Evolutionary conservation across 2,888 invertebrate genomes (phyloP).

Genomic region (Cephonodes hylas): DNA sequence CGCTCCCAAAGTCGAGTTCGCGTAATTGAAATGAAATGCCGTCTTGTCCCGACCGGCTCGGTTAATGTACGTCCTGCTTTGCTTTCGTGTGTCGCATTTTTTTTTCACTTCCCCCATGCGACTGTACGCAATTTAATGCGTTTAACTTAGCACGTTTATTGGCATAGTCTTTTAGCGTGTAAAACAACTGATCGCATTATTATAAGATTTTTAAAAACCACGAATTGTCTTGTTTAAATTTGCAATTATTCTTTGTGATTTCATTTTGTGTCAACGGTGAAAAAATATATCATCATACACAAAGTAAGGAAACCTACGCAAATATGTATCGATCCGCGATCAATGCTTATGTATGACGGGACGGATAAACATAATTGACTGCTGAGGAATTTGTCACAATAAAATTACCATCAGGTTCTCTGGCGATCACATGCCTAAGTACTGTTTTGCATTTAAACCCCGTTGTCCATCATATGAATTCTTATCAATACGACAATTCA

Average conservation of each 20-base stretch:
- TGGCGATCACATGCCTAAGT: not conserved
- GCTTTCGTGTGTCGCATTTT: constrained; percentile 9
- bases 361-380: too few relatives aligned
- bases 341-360: too few relatives aligned
- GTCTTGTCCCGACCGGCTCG: constrained; percentile 36
- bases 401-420: too few relatives aligned
- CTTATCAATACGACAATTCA: not conserved
- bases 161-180: not conserved
- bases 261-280: too few relatives aligned
- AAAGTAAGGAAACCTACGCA: too few relatives aligned
- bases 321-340: too few relatives aligned
- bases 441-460: not conserved
- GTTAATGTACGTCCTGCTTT: constrained; percentile 36
- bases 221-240: too few relatives aligned
- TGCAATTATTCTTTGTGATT: too few relatives aligned
- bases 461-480: not conserved
- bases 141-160: not conserved
- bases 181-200: too few relatives aligned
- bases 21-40: constrained; percentile 69
- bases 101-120: not conserved
- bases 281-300: too few relatives aligned
- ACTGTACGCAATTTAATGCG: not conserved
- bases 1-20: constrained; percentile 45
- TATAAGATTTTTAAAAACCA: too few relatives aligned
- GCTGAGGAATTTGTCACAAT: too few relatives aligned